Base-by-base conservation (phyloP, 1,140 invertebrate species). In the Luehdorfia chinensis region DNA sequence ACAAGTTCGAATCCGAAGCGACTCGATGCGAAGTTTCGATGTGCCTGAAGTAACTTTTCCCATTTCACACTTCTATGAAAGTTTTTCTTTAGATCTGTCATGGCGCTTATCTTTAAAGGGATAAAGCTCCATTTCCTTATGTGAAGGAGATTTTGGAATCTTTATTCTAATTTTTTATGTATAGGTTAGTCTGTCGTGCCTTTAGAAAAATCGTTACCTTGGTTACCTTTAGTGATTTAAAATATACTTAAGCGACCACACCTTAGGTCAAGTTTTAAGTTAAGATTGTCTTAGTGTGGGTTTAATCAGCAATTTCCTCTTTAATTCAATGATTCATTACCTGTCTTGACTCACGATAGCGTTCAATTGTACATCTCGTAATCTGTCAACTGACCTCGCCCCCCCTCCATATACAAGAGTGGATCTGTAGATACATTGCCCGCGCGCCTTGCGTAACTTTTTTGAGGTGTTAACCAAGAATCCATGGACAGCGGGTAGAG, bases 61-160 rank as follows among this genome's bases (percentile, higher is more conserved):
- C 55, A 52, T 47, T 21, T 43, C 47, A 31, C n/a, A n/a, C 34
- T 36, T 36, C 21, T 19, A 18, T 31, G 32, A 52, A 56, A 56
- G 58, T 60, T 56, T 37, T 37, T 16, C n/a, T n/a, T n/a, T n/a
- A n/a, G n/a, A n/a, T 55, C 46, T 60, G 50, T 41, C 36, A 59
- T 15, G 47, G 55, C 50, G 47, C 52, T 52, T 32, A 37, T 21
- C 48, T 55, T 43, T 25, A 18, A 11, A 33, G 44, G 60, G 50
- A 59, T 70, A 64, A 76, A 72, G n/a, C 50, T 67, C 68, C 64
- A 47, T 65, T 75, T 76, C 71, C 75, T 79, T 76, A 27, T 6
- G 2, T 8, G 27, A 75, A 74, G 66, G 70, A 72, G 60, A 55
- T 37, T 11, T 47, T 13, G 53, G 58, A 66, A 64, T 57, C 61